A percentile compares a stretch with the other conserved stretches of the same genome.
Conservation (phyloP, 2,888 invertebrate species). For the Selenia dentaria region DNA sequence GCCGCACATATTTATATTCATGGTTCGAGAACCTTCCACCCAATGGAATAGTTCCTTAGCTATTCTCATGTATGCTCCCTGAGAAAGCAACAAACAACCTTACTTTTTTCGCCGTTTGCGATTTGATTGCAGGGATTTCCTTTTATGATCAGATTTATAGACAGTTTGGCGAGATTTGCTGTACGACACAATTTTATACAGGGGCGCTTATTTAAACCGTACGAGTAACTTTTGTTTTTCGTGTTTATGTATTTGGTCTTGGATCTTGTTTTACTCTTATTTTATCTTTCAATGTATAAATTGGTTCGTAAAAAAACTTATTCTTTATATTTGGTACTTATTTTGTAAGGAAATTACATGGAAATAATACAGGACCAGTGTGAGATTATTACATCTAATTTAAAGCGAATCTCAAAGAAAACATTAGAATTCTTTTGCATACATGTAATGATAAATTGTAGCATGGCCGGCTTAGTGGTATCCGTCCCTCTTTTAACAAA, state of each 20-base stretch:
- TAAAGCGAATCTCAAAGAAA: no score
- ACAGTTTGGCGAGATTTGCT: conserved; percentile 70
- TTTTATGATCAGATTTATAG: conserved; percentile 82
- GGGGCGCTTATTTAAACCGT: conserved; percentile 47
- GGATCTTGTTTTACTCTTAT: conserved; percentile 1
- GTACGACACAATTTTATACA: conserved; percentile 58
- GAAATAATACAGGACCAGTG: no score
- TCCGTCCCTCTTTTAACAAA: conserved; percentile 72
- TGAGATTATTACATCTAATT: no score
- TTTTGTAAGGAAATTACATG: no score
- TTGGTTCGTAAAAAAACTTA: no score
- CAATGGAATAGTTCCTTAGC: conserved; percentile 67
- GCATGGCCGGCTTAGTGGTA: conserved; percentile 57
- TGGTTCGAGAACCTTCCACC: conserved; percentile 68
- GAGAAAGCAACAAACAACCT: conserved; percentile 77
- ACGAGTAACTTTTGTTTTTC: conserved; percentile 14
- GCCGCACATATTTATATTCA: conserved; percentile 73
- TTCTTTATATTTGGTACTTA: no score
- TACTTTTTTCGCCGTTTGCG: conserved; percentile 75
- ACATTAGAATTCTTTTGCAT: no score
- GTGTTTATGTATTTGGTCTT: background rate
- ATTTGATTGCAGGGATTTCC: conserved; percentile 82
- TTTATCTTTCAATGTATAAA: no score
- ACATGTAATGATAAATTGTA: no score
- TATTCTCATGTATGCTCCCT: conserved; percentile 68